phyloP scores from a whole-genome alignment of 2,113 vertebrate genomes.

The Chaenocephalus aceratus region DNA sequence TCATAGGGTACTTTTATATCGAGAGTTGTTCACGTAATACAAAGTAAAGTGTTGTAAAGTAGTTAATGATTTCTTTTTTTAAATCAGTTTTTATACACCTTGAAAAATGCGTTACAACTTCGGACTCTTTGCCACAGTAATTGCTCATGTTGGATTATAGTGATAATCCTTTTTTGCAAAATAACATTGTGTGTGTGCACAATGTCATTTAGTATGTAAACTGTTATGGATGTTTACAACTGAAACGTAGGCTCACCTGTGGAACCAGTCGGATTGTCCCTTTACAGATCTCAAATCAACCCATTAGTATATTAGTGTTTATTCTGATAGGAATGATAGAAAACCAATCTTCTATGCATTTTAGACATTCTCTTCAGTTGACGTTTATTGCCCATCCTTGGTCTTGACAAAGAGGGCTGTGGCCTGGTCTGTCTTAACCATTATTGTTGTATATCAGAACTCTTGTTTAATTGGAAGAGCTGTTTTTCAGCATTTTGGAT shows the following conservation, averaged over 20 bases:
- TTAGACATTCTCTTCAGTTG: background rate
- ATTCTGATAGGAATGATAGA: too few species aligned
- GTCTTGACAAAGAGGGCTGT: background rate
- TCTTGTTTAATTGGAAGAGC: background rate
- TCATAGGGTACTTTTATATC: slow-evolving; percentile 22
- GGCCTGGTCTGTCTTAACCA: background rate
- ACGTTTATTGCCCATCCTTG: background rate
- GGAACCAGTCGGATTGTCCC: too few species aligned
- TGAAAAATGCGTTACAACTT: background rate
- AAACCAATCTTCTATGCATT: background rate
- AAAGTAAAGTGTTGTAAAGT: background rate
- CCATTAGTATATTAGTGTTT: too few species aligned
- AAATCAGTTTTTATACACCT: background rate
- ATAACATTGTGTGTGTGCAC: too few species aligned
- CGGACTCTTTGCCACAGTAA: background rate
- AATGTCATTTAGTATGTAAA: too few species aligned
- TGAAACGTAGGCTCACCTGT: too few species aligned
- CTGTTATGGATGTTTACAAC: too few species aligned
- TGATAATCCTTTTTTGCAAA: background rate
- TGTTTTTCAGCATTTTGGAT: background rate
- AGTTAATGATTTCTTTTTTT: background rate
- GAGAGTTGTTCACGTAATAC: slow-evolving; percentile 15
- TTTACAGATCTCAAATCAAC: too few species aligned
- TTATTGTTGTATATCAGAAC: background rate
- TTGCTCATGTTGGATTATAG: background rate